Conservation (phyloP, 2,888 invertebrate genomes). For the Trachelus tabidus region DNA sequence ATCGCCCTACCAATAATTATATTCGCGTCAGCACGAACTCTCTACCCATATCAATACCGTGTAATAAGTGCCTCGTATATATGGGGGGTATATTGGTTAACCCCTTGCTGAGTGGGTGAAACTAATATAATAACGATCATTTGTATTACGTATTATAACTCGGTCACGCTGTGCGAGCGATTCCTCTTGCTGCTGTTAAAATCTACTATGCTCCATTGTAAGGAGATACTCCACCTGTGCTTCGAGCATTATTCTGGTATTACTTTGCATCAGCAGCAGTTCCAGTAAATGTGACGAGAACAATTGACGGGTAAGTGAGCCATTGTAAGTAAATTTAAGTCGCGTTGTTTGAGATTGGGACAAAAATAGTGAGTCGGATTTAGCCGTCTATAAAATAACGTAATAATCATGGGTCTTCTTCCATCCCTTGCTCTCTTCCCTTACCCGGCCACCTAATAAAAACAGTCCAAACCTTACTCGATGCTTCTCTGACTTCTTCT, state of each 20-base stretch:
- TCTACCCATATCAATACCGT: constrained; percentile 2
- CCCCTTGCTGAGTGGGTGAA: constrained; percentile 28
- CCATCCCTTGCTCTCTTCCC: not conserved
- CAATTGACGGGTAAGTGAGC: not conserved
- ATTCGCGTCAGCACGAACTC: constrained; percentile 1
- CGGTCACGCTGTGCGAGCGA: constrained; percentile 9
- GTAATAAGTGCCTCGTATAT: constrained; percentile 23
- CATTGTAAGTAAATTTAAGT: not conserved
- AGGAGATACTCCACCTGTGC: not conserved
- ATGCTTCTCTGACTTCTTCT: constrained; percentile 9
- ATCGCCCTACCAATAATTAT: not conserved
- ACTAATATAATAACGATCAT: constrained; percentile 31
- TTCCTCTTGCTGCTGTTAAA: constrained; percentile 17
- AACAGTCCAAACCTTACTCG: not conserved
- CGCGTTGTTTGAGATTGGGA: not conserved
- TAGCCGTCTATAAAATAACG: not conserved
- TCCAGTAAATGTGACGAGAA: not conserved
- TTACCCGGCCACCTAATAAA: not conserved
- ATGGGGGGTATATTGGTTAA: constrained; percentile 32
- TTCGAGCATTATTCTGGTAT: not conserved
- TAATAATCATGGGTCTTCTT: constrained; percentile 13
- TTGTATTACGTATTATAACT: constrained; percentile 21
- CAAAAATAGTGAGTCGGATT: not conserved
- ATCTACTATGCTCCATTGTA: not conserved
- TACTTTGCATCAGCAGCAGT: not conserved